These are phyloP conservation scores for Andricus curvator DNA, from an alignment of 2,888 invertebrate genomes.

Conservation along the genomic window DNA sequence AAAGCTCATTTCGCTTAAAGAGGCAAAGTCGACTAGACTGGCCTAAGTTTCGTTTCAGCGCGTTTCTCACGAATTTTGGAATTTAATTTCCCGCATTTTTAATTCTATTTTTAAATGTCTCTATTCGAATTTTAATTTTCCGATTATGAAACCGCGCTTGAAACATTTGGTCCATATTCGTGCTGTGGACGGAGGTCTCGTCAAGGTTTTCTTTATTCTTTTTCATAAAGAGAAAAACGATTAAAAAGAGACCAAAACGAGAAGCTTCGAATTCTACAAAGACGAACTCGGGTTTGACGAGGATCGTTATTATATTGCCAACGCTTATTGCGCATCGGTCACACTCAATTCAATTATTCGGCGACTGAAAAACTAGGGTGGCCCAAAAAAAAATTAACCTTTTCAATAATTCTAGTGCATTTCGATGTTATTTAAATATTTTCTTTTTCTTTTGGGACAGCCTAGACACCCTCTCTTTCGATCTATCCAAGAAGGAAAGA, in stretches of 20 bases:
- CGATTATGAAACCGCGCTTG: not conserved
- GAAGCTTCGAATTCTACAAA: slow-evolving; percentile 11
- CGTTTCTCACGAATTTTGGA: not conserved
- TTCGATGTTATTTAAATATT: not conserved
- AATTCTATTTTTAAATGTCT: not conserved
- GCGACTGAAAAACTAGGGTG: slow-evolving; percentile 28
- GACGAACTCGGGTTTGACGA: slow-evolving; percentile 37
- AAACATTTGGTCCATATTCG: slow-evolving; percentile 23
- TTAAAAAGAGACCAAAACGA: not conserved
- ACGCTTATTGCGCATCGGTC: slow-evolving; percentile 48
- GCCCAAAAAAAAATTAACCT: not conserved
- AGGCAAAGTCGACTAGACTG: slow-evolving; percentile 34
- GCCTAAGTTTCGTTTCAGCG: slow-evolving; percentile 31
- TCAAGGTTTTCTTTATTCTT: slow-evolving; percentile 39
- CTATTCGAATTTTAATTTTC: not conserved
- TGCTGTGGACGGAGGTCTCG: slow-evolving; percentile 39
- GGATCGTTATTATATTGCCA: slow-evolving; percentile 41
- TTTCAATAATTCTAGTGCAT: not conserved
- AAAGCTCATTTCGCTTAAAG: not conserved
- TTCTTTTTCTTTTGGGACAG: not conserved
- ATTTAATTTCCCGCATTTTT: not conserved
- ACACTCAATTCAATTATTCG: slow-evolving; percentile 42
- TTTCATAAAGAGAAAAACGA: not conserved
- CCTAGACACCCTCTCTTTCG: slow-evolving; percentile 12
- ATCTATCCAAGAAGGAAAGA: slow-evolving; percentile 10